phyloP scores from a whole-genome alignment of 2,888 invertebrate species.

The Chromoteleia sp. region DNA sequence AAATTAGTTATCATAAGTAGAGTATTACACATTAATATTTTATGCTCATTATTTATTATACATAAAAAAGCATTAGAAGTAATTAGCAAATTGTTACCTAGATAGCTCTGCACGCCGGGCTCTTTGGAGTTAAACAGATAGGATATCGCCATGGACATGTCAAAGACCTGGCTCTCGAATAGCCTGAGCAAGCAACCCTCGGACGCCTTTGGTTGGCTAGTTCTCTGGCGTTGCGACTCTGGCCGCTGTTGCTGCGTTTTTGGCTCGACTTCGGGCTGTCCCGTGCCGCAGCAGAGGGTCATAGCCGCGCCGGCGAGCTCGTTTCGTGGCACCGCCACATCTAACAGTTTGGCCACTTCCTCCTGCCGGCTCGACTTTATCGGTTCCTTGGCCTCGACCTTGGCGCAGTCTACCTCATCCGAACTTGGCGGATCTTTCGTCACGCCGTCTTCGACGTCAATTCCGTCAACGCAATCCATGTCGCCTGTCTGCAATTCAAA shows the following conservation, averaged over 20 bases:
- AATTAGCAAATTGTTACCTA: conserved; percentile 88
- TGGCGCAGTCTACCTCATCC: conserved; percentile 64
- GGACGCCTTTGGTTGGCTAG: conserved; percentile 83
- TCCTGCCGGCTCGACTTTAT: conserved; percentile 21
- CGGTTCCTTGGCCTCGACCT: conserved; percentile 44
- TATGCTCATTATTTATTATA: too few species aligned
- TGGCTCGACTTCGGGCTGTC: conserved; percentile 76
- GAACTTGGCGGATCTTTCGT: conserved; percentile 68
- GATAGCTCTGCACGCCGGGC: conserved; percentile 98
- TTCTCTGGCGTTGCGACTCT: conserved; percentile 83
- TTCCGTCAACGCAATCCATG: conserved; percentile 81
- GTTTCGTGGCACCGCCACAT: conserved; percentile 75
- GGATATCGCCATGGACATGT: conserved; percentile 99
- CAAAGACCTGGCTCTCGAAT: conserved; percentile 98
- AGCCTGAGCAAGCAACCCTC: conserved; percentile 93
- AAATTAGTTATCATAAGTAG: too few species aligned
- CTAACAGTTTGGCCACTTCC: conserved; percentile 51
- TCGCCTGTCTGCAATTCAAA: conserved; percentile 76
- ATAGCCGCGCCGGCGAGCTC: conserved; percentile 82
- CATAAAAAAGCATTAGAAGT: too few species aligned
- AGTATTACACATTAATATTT: too few species aligned
- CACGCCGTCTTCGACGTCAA: conserved; percentile 80
- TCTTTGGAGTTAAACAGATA: conserved; percentile 99
- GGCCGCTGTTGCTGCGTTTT: conserved; percentile 74
- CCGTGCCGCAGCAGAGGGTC: conserved; percentile 82